Evolutionary conservation across 35 echinoderm and acorn worm genomes (phyloP).

Genomic region (Apostichopus californicus): DNA sequence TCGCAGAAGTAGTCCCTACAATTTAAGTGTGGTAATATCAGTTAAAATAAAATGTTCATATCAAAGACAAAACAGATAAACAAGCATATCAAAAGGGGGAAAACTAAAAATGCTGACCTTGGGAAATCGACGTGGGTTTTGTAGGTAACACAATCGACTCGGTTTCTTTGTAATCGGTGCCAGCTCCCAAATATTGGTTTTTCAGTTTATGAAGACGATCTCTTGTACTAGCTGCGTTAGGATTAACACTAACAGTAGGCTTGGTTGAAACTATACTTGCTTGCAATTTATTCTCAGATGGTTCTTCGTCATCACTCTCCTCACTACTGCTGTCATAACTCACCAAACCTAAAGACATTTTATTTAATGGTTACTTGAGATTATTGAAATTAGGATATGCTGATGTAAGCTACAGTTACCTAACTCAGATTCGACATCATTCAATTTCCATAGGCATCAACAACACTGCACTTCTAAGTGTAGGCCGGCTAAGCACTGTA

Average conservation of each 20-base stretch:
- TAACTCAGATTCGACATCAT: too few relatives aligned
- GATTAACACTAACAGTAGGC: neutral
- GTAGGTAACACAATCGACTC: neutral
- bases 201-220: neutral
- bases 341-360: constrained; percentile 26
- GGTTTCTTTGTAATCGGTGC: neutral
- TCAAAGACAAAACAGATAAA: too few relatives aligned
- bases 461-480: too few relatives aligned
- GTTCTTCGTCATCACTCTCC: neutral
- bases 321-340: constrained; percentile 18
- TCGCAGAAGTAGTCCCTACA: neutral
- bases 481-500: too few relatives aligned
- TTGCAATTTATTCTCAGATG: neutral
- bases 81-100: too few relatives aligned
- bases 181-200: neutral
- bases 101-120: neutral
- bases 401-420: too few relatives aligned
- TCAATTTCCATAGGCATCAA: too few relatives aligned
- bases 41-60: too few relatives aligned
- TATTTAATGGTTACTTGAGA: neutral
- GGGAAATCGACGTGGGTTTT: neutral
- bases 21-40: neutral
- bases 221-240: neutral
- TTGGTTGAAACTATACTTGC: neutral
- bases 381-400: too few relatives aligned